Percentiles rank a stretch among this genome's conserved stretches.
These are phyloP conservation scores for Rynchops niger DNA, from an alignment of 2,113 vertebrate genomes.

Conservation along the genomic window DNA sequence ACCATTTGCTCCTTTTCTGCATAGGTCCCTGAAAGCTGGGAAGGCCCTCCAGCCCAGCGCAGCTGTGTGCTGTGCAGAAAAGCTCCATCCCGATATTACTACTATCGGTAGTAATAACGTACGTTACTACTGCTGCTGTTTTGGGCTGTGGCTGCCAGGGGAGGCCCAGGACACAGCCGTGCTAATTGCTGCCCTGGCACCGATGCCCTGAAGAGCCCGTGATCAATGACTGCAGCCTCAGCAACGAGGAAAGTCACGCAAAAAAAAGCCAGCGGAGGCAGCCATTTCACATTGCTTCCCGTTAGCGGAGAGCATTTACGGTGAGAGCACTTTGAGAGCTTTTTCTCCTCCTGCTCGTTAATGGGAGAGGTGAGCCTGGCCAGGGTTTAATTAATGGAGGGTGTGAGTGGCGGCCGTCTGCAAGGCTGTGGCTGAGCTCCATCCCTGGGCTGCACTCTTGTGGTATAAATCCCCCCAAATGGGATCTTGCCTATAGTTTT, in stretches of 20 bases:
- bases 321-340: not conserved
- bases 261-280: not conserved
- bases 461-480: fast-evolving
- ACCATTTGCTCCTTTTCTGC: not conserved
- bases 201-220: fast-evolving
- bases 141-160: not conserved
- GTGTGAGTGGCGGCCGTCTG: not conserved
- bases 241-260: not conserved
- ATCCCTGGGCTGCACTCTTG: not conserved
- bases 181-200: not conserved
- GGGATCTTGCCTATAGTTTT: fast-evolving
- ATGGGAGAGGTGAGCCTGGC: not conserved
- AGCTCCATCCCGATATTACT: fast-evolving
- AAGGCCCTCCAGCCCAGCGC: not conserved
- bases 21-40: not conserved
- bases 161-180: not conserved
- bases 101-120: not conserved
- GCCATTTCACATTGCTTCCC: fast-evolving
- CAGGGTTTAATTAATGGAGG: not conserved
- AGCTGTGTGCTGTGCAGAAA: not conserved
- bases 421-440: not conserved
- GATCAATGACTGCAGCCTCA: fast-evolving
- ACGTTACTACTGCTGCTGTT: not conserved
- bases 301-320: fast-evolving
- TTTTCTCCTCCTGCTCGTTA: not conserved